Conservation (phyloP, 1,140 invertebrate genomes). For the Scaptomyza graminum region DNA sequence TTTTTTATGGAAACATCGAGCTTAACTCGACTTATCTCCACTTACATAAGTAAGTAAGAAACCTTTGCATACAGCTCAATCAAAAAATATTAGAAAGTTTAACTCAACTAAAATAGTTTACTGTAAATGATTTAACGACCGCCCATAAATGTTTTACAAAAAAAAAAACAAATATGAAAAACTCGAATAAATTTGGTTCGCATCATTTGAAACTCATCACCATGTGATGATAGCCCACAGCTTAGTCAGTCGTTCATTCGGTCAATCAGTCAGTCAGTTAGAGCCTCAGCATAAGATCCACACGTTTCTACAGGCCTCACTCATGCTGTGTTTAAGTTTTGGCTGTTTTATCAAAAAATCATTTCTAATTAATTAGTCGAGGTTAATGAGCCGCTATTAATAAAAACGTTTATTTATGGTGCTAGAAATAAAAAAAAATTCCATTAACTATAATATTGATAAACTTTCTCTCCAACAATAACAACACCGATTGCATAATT, state of each 20-base stretch:
- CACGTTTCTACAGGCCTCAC: slow-evolving; percentile 33
- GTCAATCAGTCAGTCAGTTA: slow-evolving; percentile 4
- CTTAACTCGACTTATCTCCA: too few species aligned
- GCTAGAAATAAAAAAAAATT: slow-evolving; percentile 60
- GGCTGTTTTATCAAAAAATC: slow-evolving; percentile 27
- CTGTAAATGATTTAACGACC: slow-evolving; percentile 73
- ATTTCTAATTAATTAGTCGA: slow-evolving; percentile 80
- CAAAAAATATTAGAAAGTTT: not conserved
- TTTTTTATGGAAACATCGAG: too few species aligned
- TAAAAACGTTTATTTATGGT: slow-evolving; percentile 80
- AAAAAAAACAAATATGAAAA: slow-evolving; percentile 64
- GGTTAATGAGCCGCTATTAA: slow-evolving; percentile 79
- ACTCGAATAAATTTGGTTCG: slow-evolving; percentile 69
- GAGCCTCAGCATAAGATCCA: slow-evolving; percentile 26
- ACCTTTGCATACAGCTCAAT: not conserved
- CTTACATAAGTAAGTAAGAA: too few species aligned
- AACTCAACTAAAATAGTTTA: not conserved
- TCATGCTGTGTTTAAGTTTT: slow-evolving; percentile 43
- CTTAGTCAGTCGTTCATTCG: slow-evolving; percentile 5
- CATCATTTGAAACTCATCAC: slow-evolving; percentile 80
- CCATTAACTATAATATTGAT: slow-evolving; percentile 25
- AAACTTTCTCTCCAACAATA: slow-evolving; percentile 61
- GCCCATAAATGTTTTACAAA: slow-evolving; percentile 78
- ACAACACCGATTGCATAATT: slow-evolving; percentile 55
- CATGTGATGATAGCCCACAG: slow-evolving; percentile 26